phyloP scores from a whole-genome alignment of 2,113 vertebrate species.

The Rhadina sibilatrix region DNA sequence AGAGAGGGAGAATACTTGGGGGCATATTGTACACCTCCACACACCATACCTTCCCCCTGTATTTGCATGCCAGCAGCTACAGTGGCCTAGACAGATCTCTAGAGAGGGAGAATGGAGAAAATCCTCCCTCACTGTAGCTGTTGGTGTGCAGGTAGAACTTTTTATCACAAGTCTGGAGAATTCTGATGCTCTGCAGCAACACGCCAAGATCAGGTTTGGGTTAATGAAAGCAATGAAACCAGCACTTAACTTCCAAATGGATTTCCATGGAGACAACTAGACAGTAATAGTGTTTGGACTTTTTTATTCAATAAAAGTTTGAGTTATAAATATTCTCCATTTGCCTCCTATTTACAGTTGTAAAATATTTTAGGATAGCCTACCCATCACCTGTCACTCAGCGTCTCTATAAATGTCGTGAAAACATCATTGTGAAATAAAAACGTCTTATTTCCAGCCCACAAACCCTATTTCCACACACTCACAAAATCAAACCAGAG shows the following conservation, averaged over 20 bases:
- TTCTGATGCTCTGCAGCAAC: neutral
- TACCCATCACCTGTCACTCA: slow-evolving; percentile 75
- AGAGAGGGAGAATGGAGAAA: neutral
- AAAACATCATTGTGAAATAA: slow-evolving; percentile 82
- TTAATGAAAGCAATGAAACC: neutral
- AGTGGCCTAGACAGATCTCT: neutral
- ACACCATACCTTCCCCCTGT: neutral
- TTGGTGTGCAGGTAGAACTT: neutral
- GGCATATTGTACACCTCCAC: neutral
- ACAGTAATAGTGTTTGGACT: neutral
- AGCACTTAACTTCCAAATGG: neutral
- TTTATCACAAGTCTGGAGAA: neutral
- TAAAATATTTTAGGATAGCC: slow-evolving; percentile 86
- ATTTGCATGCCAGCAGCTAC: neutral
- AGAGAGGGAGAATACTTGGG: neutral
- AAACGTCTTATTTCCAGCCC: slow-evolving; percentile 65
- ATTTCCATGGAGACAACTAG: slow-evolving; percentile 3
- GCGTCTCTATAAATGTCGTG: slow-evolving; percentile 77
- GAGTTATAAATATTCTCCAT: slow-evolving; percentile 88
- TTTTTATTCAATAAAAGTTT: slow-evolving; percentile 80
- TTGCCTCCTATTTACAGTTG: slow-evolving; percentile 85
- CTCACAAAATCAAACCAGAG: slow-evolving; percentile 58
- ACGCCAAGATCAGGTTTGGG: neutral
- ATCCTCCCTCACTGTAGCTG: neutral
- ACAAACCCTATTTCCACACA: slow-evolving; percentile 76